A percentile compares a stretch with the other conserved stretches of the same genome.
phyloP scores from a whole-genome alignment of 2,888 invertebrate genomes.

The Proisotoma minuta region DNA sequence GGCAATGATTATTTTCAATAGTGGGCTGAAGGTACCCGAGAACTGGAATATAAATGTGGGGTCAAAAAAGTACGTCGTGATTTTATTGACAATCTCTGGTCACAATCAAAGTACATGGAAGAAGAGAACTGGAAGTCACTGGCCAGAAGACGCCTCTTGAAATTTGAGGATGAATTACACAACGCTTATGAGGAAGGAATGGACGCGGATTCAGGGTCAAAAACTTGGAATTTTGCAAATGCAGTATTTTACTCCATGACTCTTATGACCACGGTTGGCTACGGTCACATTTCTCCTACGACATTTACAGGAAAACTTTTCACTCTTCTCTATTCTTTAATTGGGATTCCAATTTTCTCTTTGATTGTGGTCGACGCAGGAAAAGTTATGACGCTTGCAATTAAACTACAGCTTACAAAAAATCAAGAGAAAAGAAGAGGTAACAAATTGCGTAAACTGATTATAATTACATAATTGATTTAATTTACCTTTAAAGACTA shows the following conservation, averaged over 20 bases:
- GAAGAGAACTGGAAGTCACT: slow-evolving; percentile 87
- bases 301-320: slow-evolving; percentile 72
- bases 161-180: slow-evolving; percentile 81
- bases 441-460: slow-evolving; percentile 4
- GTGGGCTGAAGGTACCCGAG: slow-evolving; percentile 71
- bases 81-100: slow-evolving; percentile 78
- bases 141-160: slow-evolving; percentile 71
- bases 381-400: slow-evolving; percentile 80
- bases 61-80: slow-evolving; percentile 64
- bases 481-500: slow-evolving; percentile 56
- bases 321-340: slow-evolving; percentile 87
- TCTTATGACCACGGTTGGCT: slow-evolving; percentile 87
- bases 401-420: slow-evolving; percentile 65
- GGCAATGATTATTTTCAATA: slow-evolving; percentile 12
- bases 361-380: slow-evolving; percentile 92
- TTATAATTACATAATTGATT: neutral
- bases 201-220: slow-evolving; percentile 72
- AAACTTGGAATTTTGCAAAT: slow-evolving; percentile 83
- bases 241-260: slow-evolving; percentile 80
- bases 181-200: slow-evolving; percentile 73
- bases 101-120: slow-evolving; percentile 61
- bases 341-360: slow-evolving; percentile 93
- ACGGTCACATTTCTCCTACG: slow-evolving; percentile 91
- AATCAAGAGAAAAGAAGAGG: slow-evolving; percentile 30
- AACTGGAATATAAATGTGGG: slow-evolving; percentile 80